Conservation (phyloP, 2,113 vertebrate species). For the Manacus vitellinus region DNA sequence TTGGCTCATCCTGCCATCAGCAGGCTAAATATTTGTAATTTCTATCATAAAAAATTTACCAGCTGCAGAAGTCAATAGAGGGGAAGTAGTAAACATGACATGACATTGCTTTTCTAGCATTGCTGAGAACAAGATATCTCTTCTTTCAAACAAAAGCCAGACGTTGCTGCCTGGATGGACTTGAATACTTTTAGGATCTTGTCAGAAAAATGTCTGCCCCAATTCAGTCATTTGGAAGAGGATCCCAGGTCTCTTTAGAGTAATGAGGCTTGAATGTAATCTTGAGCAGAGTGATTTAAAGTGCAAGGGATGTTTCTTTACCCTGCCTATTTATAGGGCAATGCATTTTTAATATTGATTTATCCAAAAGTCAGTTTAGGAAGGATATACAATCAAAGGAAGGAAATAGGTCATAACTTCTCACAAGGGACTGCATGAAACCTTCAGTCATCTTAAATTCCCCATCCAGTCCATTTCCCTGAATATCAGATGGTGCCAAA, state of each 20-base stretch:
- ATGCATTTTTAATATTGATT: constrained; percentile 66
- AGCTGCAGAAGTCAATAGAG: constrained; percentile 73
- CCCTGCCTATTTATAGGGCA: constrained; percentile 43
- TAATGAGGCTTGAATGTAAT: constrained; percentile 52
- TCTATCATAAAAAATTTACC: constrained; percentile 71
- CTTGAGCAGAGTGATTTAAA: constrained; percentile 8
- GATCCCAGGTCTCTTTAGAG: constrained; percentile 47
- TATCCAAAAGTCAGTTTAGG: constrained; percentile 46
- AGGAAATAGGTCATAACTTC: constrained; percentile 64
- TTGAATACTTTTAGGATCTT: constrained; percentile 51
- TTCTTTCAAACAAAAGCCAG: constrained; percentile 47
- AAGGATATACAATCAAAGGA: constrained; percentile 55
- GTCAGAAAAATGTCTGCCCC: constrained; percentile 44
- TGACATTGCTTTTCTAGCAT: constrained; percentile 58
- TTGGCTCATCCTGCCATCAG: constrained; percentile 72
- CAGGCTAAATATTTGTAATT: constrained; percentile 77
- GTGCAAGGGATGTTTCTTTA: constrained; percentile 34
- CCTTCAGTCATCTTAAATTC: constrained; percentile 16
- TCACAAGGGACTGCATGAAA: constrained; percentile 30
- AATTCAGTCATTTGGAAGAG: constrained; percentile 54
- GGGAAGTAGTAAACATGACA: constrained; percentile 71
- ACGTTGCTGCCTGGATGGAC: constrained; percentile 55
- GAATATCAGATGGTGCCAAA: background rate
- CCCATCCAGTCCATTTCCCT: background rate
- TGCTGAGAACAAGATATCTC: constrained; percentile 53